A percentile compares a stretch with the other conserved stretches of the same genome.
Conservation (phyloP, 2,888 invertebrate genomes). For the Maniola hyperantus region DNA sequence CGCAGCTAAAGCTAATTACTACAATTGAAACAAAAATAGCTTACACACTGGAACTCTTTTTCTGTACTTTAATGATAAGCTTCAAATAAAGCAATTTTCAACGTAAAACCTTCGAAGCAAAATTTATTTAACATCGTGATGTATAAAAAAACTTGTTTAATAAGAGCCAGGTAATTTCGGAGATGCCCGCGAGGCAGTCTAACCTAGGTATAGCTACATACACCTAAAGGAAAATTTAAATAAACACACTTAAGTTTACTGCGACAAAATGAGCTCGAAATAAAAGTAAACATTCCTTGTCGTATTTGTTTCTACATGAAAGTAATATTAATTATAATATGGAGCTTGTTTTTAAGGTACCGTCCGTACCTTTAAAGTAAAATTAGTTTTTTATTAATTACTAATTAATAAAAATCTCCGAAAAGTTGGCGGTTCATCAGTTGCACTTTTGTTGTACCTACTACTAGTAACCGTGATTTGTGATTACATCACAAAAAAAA, state of each 20-base stretch:
- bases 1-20: no score
- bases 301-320: conserved; percentile 34
- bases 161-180: conserved; percentile 47
- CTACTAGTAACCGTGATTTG: no score
- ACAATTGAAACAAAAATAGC: no score
- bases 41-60: no score
- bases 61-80: neutral
- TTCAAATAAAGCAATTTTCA: conserved; percentile 11
- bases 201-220: conserved; percentile 43
- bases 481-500: no score
- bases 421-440: no score
- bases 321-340: conserved; percentile 35
- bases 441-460: no score
- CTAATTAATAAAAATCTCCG: no score
- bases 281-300: conserved; percentile 38
- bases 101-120: neutral
- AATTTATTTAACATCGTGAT: conserved; percentile 24
- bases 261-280: conserved; percentile 48
- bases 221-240: conserved; percentile 52
- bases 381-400: no score
- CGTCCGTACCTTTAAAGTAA: no score
- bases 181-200: conserved; percentile 47
- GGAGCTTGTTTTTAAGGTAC: conserved; percentile 23
- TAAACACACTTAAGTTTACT: conserved; percentile 52
- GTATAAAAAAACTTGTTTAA: conserved; percentile 43